These are phyloP conservation scores for Leptinotarsa undecemlineata DNA, from an alignment of 1,140 invertebrate genomes.

Conservation along the genomic window DNA sequence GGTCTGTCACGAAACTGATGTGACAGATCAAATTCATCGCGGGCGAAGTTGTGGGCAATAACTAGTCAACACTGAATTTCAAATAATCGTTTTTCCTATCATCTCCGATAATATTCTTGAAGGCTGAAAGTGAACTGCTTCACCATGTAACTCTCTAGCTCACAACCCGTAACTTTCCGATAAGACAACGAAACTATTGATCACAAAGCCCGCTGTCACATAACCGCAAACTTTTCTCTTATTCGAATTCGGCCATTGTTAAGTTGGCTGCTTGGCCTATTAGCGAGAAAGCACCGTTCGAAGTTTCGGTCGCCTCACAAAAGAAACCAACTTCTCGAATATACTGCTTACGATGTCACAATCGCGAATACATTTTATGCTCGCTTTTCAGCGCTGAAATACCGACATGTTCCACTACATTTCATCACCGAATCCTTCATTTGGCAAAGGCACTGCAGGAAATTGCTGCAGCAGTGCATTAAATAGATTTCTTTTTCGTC, in stretches of 20 bases:
- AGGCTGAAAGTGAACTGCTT: not conserved
- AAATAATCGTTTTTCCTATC: too few species aligned
- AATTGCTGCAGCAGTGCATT: conserved; percentile 4
- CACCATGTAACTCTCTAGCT: not conserved
- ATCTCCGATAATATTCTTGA: not conserved
- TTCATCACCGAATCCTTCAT: conserved; percentile 5
- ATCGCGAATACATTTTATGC: conserved; percentile 8
- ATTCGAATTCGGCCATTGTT: conserved; percentile 8
- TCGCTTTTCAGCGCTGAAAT: conserved; percentile 2
- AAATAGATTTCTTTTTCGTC: not conserved
- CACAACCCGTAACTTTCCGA: not conserved
- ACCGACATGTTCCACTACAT: conserved; percentile 5
- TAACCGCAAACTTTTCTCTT: not conserved
- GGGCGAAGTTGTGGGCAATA: too few species aligned
- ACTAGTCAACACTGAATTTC: too few species aligned
- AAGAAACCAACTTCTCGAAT: not conserved
- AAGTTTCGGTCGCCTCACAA: not conserved
- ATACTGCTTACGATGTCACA: conserved; percentile 7
- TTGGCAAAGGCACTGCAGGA: conserved; percentile 5
- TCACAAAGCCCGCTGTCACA: not conserved
- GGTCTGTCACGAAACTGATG: too few species aligned
- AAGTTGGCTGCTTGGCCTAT: not conserved
- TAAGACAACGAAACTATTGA: conserved; percentile 2
- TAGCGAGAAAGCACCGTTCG: not conserved
- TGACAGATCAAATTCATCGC: too few species aligned